Percentiles rank a stretch among this genome's conserved stretches.
Evolutionary conservation across 2,888 invertebrate species (phyloP).

Genomic region (Noctua fimbriata): DNA sequence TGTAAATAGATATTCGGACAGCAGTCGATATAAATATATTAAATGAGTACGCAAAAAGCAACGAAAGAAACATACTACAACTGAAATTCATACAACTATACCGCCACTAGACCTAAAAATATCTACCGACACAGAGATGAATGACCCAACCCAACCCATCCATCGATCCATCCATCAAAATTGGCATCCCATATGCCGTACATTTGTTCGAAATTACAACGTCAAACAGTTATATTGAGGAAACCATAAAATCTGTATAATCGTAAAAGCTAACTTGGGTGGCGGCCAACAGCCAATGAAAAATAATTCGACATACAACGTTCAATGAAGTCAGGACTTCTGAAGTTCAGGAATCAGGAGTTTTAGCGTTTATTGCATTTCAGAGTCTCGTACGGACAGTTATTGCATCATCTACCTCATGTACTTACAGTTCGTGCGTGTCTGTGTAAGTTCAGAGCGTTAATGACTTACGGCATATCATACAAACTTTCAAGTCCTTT

Average conservation of each 20-base stretch:
- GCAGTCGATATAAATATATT: neutral
- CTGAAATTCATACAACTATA: slow-evolving; percentile 2
- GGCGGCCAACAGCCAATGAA: slow-evolving; percentile 85
- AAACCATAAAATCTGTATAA: slow-evolving; percentile 88
- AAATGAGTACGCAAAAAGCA: neutral
- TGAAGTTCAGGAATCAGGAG: slow-evolving; percentile 43
- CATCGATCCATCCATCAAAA: slow-evolving; percentile 57
- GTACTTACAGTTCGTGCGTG: slow-evolving; percentile 2
- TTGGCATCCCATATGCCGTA: slow-evolving; percentile 60
- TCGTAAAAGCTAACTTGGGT: slow-evolving; percentile 88
- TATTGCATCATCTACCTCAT: slow-evolving; percentile 59
- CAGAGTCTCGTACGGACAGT: slow-evolving; percentile 60
- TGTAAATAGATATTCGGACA: neutral
- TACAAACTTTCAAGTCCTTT: too few species aligned
- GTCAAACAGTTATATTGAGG: slow-evolving; percentile 87
- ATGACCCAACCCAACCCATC: slow-evolving; percentile 40
- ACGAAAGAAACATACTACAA: neutral
- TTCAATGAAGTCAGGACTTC: slow-evolving; percentile 59
- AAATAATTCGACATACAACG: slow-evolving; percentile 85
- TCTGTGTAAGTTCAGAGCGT: slow-evolving; percentile 10
- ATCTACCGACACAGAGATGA: slow-evolving; percentile 41
- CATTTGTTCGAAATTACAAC: slow-evolving; percentile 74
- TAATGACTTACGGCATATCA: too few species aligned
- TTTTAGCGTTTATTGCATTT: slow-evolving; percentile 70
- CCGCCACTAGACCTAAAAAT: slow-evolving; percentile 44